Base-by-base conservation (phyloP, 2,888 invertebrate species). In the Apotomis capreana region DNA sequence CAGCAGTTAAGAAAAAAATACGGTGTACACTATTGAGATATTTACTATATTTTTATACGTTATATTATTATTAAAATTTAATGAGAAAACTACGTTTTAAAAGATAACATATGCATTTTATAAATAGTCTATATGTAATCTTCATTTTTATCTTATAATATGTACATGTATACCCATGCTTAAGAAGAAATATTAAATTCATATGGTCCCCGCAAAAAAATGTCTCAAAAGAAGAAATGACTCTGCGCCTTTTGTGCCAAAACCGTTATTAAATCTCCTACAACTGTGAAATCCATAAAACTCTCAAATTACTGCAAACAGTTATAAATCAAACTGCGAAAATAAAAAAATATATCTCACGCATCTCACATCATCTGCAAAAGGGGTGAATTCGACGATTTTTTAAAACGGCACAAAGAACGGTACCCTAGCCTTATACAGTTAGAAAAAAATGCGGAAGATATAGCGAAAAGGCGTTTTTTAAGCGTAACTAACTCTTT, bases 251-350 rank as follows among this genome's bases (percentile, higher is more conserved):
- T 83, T 81, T 77, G 55, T 73, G 37, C 65, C 37, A 75, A 85
- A 88, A 86, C 90, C 91, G 90, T 91, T 91, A 89, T 82, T 84
- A 84, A 88, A 87, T 83, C 87, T 78, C 87, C 85, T 83, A 89
- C 88, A 85, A 88, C 83, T 71, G 82, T 78, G 84, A 84, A 82
- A 81, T 85, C 86, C 84, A 89, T 92, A 92, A 91, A 90, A 89
- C 78, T 91, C 89, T 93, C 90, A 92, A 92, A 93, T 93, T 92
- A 92, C 92, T 84, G 83, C 88, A 93, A 93, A 93, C 93, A 93
- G 88, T 87, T 86, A 92, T 92, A 92, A 92, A 92, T 93, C 92
- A 92, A 87, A 83, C 78, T 80, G 79, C 76, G 79, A 87, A 84
- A 79, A 77, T 74, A 62, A 75, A 80, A 86, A 90, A 89, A 89